phyloP scores from a whole-genome alignment of 35 echinoderm and acorn worm species.

The Lytechinus pictus region DNA sequence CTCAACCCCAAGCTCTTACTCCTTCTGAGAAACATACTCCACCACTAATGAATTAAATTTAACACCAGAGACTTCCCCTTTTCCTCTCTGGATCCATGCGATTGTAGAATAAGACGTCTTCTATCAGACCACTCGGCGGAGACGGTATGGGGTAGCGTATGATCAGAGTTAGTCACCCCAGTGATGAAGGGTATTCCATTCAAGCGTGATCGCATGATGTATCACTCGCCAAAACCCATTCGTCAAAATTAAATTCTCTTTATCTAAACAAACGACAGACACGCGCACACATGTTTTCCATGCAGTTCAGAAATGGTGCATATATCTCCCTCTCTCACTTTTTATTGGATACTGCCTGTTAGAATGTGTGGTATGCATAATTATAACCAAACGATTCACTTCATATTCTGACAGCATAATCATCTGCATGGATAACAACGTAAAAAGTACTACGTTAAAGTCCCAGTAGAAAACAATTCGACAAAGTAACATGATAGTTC shows the following conservation, averaged over 20 bases:
- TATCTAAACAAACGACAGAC: conserved; percentile 38
- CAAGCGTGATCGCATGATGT: conserved; percentile 24
- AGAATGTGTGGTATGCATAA: conserved; percentile 4
- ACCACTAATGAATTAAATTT: conserved; percentile 44
- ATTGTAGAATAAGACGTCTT: neutral
- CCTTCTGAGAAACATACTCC: conserved; percentile 25
- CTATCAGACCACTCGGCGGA: neutral
- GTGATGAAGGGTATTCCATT: neutral
- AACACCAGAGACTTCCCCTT: neutral
- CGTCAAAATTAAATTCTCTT: conserved; percentile 50
- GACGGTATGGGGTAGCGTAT: neutral
- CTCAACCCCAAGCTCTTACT: neutral
- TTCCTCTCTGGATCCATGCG: neutral
- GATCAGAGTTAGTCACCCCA: conserved; percentile 6
- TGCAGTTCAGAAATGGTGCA: neutral
- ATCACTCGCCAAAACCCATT: conserved; percentile 1
- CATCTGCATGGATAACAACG: neutral
- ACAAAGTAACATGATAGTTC: too few relatives aligned
- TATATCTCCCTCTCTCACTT: neutral
- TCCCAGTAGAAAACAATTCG: neutral
- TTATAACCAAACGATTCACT: neutral
- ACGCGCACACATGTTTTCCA: conserved; percentile 5
- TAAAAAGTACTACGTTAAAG: neutral
- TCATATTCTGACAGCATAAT: neutral
- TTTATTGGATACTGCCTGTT: neutral